A percentile compares a stretch with the other conserved stretches of the same genome.
phyloP scores from a whole-genome alignment of 1,140 invertebrate genomes.

The Plectrocnemia conspersa region DNA sequence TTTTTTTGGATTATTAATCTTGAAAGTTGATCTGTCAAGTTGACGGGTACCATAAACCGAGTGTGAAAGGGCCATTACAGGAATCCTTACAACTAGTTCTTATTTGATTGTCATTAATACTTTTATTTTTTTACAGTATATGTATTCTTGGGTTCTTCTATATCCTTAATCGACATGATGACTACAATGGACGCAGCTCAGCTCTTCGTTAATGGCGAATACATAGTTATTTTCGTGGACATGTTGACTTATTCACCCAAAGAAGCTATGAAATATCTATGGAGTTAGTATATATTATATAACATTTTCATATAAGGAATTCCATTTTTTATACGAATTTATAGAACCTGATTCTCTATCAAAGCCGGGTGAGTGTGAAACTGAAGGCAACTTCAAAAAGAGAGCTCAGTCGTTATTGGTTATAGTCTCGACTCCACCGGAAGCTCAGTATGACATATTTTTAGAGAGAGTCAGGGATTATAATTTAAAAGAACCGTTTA shows the following conservation, averaged over 20 bases:
- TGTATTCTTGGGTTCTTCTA: conserved; percentile 79
- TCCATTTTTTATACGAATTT: not conserved
- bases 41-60: too few relatives aligned
- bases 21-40: too few relatives aligned
- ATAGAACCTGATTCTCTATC: conserved; percentile 51
- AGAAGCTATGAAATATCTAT: conserved; percentile 80
- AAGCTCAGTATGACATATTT: conserved; percentile 69
- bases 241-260: conserved; percentile 76
- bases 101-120: too few relatives aligned
- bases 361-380: conserved; percentile 57
- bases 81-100: too few relatives aligned
- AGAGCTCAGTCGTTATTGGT: conserved; percentile 77
- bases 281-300: conserved; percentile 62
- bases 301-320: conserved; percentile 14
- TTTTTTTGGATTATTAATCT: too few relatives aligned
- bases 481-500: conserved; percentile 70
- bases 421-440: conserved; percentile 76
- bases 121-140: conserved; percentile 68
- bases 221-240: conserved; percentile 92
- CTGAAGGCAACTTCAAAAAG: conserved; percentile 62
- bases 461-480: conserved; percentile 70
- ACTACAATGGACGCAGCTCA: conserved; percentile 80
- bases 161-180: conserved; percentile 84
- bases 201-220: conserved; percentile 85
- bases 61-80: too few relatives aligned